Conservation (phyloP, 2,113 vertebrate species). For the Phalacrocorax aristotelis region DNA sequence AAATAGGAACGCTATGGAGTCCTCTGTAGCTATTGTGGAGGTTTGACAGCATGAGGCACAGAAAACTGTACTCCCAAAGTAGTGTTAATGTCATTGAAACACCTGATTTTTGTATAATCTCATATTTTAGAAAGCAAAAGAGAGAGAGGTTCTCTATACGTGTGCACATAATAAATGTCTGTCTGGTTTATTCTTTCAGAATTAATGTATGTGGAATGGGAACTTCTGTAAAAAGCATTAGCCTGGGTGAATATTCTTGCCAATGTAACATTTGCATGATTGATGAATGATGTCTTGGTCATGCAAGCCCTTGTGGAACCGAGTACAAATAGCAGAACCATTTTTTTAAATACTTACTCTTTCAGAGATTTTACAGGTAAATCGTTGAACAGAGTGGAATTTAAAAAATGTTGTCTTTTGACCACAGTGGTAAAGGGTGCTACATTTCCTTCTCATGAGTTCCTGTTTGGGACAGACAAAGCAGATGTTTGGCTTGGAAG, state of each 20-base stretch:
- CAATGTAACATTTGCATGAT: slow-evolving; percentile 24
- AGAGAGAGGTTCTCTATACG: background rate
- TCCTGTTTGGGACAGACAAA: slow-evolving; percentile 69
- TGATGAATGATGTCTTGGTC: slow-evolving; percentile 41
- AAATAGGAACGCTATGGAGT: background rate
- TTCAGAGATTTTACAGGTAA: slow-evolving; percentile 20
- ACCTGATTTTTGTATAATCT: slow-evolving; percentile 30
- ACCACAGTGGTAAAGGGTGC: slow-evolving; percentile 10
- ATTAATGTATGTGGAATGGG: slow-evolving; percentile 14
- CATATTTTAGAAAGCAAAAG: background rate
- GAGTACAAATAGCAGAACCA: background rate
- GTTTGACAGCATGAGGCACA: background rate
- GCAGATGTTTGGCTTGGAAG: slow-evolving; percentile 68
- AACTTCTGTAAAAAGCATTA: slow-evolving; percentile 62
- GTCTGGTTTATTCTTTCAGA: slow-evolving; percentile 39
- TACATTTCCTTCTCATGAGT: slow-evolving; percentile 47
- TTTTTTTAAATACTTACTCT: background rate
- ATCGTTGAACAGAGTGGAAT: background rate
- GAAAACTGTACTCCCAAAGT: background rate
- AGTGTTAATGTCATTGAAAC: background rate
- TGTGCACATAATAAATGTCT: slow-evolving; percentile 51
- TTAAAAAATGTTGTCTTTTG: slow-evolving; percentile 29
- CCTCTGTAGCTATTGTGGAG: background rate
- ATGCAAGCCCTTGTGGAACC: slow-evolving; percentile 7
- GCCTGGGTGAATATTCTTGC: slow-evolving; percentile 1